phyloP scores from a whole-genome alignment of 2,888 invertebrate species.

The Drepana falcataria region DNA sequence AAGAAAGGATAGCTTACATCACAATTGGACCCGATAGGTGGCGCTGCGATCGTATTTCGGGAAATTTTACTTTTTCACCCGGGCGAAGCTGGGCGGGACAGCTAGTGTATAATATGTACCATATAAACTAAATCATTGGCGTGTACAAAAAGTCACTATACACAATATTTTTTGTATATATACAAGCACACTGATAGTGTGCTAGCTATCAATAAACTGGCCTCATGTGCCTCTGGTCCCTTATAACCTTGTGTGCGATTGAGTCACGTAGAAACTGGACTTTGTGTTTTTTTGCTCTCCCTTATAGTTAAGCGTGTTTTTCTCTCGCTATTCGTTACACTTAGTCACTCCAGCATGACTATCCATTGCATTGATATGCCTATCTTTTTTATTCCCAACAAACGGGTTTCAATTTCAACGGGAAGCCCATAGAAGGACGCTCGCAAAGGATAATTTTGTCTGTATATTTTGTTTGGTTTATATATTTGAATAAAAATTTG shows the following conservation, averaged over 20 bases:
- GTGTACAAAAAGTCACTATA: neutral
- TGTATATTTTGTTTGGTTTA: too few relatives aligned
- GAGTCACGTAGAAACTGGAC: constrained; percentile 43
- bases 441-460: too few relatives aligned
- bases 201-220: constrained; percentile 38
- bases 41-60: too few relatives aligned
- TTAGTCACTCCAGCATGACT: constrained; percentile 41
- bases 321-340: constrained; percentile 28
- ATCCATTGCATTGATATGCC: constrained; percentile 4
- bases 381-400: neutral
- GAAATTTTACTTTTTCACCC: too few relatives aligned
- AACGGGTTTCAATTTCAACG: neutral
- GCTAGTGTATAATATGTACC: too few relatives aligned
- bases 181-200: constrained; percentile 21
- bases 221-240: constrained; percentile 20
- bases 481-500: too few relatives aligned
- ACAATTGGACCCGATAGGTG: too few relatives aligned
- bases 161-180: constrained; percentile 6
- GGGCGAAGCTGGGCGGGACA: too few relatives aligned
- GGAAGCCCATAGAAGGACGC: neutral
- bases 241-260: constrained; percentile 42
- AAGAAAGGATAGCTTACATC: too few relatives aligned
- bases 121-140: neutral
- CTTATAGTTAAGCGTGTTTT: constrained; percentile 31
- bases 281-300: constrained; percentile 26